These are phyloP conservation scores for Theristicus caerulescens DNA, from an alignment of 2,113 vertebrate genomes.

Conservation along the genomic window DNA sequence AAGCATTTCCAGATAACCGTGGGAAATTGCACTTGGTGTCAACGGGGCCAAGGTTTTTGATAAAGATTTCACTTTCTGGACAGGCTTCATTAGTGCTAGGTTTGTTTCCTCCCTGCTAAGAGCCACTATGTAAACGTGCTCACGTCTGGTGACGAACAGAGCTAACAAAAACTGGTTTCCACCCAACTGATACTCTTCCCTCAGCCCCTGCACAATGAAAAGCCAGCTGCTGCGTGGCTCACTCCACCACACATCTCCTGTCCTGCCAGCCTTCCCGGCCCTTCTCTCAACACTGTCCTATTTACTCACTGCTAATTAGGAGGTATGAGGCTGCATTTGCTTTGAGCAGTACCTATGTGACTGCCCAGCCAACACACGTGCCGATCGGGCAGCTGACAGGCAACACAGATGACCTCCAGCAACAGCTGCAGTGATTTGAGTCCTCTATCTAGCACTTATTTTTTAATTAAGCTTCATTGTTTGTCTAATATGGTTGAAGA, in stretches of 20 bases:
- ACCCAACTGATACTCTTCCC: neutral
- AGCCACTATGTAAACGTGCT: neutral
- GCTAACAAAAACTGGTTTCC: neutral
- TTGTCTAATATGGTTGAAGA: neutral
- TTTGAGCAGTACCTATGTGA: neutral
- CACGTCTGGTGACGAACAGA: rapidly evolving
- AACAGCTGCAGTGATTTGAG: neutral
- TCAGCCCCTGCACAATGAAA: neutral
- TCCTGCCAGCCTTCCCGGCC: neutral
- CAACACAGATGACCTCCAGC: neutral
- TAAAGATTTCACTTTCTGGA: neutral
- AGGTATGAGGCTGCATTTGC: neutral
- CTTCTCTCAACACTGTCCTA: neutral
- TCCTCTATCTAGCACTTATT: neutral
- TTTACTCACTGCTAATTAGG: neutral
- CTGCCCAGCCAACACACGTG: neutral
- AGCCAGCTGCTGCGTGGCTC: neutral
- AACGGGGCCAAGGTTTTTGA: neutral
- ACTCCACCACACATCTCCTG: neutral
- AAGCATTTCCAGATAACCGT: neutral
- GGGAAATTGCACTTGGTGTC: neutral
- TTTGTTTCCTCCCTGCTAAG: neutral
- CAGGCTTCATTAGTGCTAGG: neutral
- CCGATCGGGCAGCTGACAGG: rapidly evolving
- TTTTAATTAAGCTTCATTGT: neutral